Evolutionary conservation across 2,797 vertebrate genomes (phyloP), one percentile per base, ranked within the genome.

Genomic region (Prunella strophiata): DNA sequence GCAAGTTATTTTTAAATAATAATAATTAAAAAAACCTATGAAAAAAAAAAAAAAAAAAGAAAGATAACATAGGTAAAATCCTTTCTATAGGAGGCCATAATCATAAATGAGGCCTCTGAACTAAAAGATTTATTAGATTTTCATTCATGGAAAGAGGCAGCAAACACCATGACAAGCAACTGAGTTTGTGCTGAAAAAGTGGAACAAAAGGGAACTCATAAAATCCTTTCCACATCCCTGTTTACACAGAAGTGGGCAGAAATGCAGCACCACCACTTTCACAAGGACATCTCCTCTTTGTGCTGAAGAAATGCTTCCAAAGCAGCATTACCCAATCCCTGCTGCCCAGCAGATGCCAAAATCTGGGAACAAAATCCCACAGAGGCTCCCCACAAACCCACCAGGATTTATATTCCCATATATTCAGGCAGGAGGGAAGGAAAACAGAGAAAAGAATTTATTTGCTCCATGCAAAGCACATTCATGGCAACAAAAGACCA

Each of bases 141-240:
- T 74, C 36, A 48, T 70, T 62, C 23, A 23, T 10, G 14, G 32
- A 65, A 88, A 52, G 4, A 51, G 36, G 38, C 27, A 42, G 11
- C 32, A 62, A 63, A 76, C 51, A 79, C 65, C 42, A 79, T 8
- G 2, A 77, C 29, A 63, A 70, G 36, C 32, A 29, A 25, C 2
- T 50, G 36, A 84, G 17, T 29, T 81, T 72, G 34, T 91, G 66
- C 59, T 82, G 66, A 30, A 48, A 58, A 88, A 32, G 8, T 32
- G 50, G 55, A 55, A 81, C 25, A 81, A 76, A 78, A 95, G 62
- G 62, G 43, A 93, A 21, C 54, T 72, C 72, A 42, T 38, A 48
- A 88, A 92, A 79, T 10, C 36, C 55, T 91, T 87, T n/a, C 88
- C 86, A 85, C 81, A 86, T 84, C 94, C 87, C 93, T 87, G 71